A percentile compares a stretch with the other conserved stretches of the same genome.
phyloP scores from a whole-genome alignment of 2,888 invertebrate species.

The Acleris sparsana region DNA sequence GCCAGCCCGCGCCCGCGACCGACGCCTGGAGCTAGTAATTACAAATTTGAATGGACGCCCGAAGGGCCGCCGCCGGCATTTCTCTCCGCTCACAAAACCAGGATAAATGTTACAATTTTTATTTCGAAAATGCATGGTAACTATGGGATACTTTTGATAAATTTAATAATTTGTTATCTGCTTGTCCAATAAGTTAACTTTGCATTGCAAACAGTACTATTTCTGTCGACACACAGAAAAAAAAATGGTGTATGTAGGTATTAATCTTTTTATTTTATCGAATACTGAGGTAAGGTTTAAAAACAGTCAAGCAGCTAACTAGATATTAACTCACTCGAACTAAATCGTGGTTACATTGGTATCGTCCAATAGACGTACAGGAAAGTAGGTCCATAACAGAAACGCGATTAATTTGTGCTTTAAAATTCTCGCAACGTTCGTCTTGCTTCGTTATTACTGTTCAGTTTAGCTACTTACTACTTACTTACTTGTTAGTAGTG shows the following conservation, averaged over 20 bases:
- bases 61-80: conserved; percentile 5
- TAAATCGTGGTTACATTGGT: neutral
- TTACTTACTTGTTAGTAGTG: no score
- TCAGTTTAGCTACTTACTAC: neutral
- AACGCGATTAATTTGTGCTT: neutral
- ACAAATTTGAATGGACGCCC: conserved; percentile 28
- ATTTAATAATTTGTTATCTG: no score
- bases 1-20: conserved; percentile 4
- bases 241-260: no score
- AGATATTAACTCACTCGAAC: neutral
- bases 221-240: no score
- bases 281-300: no score
- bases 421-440: neutral
- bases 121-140: neutral
- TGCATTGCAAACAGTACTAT: no score
- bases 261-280: no score
- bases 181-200: no score
- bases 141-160: no score
- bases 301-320: neutral
- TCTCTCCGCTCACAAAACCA: neutral
- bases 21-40: conserved; percentile 17
- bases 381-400: neutral
- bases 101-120: neutral
- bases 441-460: neutral
- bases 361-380: neutral